A percentile compares a stretch with the other conserved stretches of the same genome.
phyloP scores from a whole-genome alignment of 1,140 invertebrate genomes.

The Drosophila varians region DNA sequence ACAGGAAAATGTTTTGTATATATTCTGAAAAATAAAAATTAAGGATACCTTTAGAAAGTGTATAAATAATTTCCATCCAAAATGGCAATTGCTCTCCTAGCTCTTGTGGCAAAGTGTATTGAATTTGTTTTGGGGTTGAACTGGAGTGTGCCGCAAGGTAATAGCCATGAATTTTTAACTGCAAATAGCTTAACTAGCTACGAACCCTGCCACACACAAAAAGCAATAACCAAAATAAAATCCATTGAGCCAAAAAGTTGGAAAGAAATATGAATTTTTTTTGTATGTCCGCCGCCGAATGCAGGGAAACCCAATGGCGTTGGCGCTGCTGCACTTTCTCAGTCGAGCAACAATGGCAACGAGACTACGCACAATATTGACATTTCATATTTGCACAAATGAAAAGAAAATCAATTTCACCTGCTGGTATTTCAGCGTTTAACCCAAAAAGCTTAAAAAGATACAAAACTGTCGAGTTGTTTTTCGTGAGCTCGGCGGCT shows the following conservation, averaged over 20 bases:
- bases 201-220: slow-evolving; percentile 20
- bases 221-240: slow-evolving; percentile 6
- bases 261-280: background rate
- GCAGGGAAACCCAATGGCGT: slow-evolving; percentile 33
- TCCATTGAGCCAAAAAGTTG: slow-evolving; percentile 10
- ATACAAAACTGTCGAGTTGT: slow-evolving; percentile 36
- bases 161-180: slow-evolving; percentile 69
- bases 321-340: slow-evolving; percentile 78
- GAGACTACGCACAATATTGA: slow-evolving; percentile 78
- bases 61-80: slow-evolving; percentile 3
- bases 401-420: slow-evolving; percentile 84
- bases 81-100: slow-evolving; percentile 46
- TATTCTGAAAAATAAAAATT: background rate
- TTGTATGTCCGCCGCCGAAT: slow-evolving; percentile 28
- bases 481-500: slow-evolving; percentile 12
- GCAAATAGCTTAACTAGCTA: slow-evolving; percentile 39
- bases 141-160: slow-evolving; percentile 42
- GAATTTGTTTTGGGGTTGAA: slow-evolving; percentile 61
- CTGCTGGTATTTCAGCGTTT: slow-evolving; percentile 76
- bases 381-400: slow-evolving; percentile 83
- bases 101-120: slow-evolving; percentile 66
- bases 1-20: too few relatives aligned
- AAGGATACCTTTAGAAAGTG: background rate
- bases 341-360: slow-evolving; percentile 33
- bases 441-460: slow-evolving; percentile 67